These are phyloP conservation scores for Notarius lentiginosus DNA, from an alignment of 2,113 vertebrate genomes.

Conservation along the genomic window DNA sequence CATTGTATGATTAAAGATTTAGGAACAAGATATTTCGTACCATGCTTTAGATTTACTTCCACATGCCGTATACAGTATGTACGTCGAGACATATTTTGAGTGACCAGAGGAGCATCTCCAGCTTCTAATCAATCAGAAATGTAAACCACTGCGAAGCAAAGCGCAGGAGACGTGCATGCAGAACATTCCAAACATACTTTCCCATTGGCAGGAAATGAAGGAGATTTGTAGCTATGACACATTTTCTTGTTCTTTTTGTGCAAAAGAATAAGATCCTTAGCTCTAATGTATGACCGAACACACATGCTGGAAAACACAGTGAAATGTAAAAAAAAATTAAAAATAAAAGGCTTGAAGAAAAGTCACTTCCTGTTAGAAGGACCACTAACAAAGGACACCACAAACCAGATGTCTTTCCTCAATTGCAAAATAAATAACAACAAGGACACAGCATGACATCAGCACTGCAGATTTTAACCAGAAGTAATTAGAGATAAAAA, in stretches of 20 bases:
- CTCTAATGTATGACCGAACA: not conserved
- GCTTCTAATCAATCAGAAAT: not conserved
- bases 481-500: not conserved
- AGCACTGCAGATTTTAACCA: slow-evolving; percentile 1
- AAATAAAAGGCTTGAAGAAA: not conserved
- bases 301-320: not conserved
- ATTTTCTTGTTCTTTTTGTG: not conserved
- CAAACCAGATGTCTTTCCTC: slow-evolving; percentile 9
- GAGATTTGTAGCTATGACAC: not conserved
- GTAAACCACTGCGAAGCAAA: slow-evolving; percentile 13
- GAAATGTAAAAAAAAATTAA: not conserved
- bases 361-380: slow-evolving; percentile 4
- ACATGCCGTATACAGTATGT: not conserved
- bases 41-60: not conserved
- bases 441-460: slow-evolving; percentile 2
- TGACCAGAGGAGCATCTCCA: not conserved
- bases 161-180: not conserved
- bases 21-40: too few relatives aligned
- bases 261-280: not conserved
- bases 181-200: slow-evolving; percentile 44
- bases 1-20: not conserved
- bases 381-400: slow-evolving; percentile 20
- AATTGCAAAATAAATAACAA: slow-evolving; percentile 16
- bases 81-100: not conserved
- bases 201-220: slow-evolving; percentile 25